phyloP scores from a whole-genome alignment of 2,888 invertebrate genomes.

The Acanthosepion esculentum region DNA sequence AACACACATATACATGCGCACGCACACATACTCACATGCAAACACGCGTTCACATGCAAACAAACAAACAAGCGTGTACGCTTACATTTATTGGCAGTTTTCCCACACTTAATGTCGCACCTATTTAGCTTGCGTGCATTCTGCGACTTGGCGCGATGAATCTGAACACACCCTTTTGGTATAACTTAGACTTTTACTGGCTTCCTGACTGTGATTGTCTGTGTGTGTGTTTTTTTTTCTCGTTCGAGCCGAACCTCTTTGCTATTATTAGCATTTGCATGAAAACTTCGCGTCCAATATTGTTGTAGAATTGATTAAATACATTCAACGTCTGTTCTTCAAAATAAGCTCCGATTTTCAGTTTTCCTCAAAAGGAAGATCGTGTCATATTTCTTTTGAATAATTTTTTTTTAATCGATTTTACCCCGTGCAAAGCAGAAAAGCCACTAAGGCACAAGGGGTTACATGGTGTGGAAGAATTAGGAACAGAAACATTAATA shows the following conservation, averaged over 20 bases:
- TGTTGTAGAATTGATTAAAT: not conserved
- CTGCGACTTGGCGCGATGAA: not conserved
- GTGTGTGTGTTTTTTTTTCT: not conserved
- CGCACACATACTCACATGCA: no score
- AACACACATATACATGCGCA: not conserved
- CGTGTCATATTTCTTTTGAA: not conserved
- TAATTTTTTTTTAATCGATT: not conserved
- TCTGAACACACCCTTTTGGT: not conserved
- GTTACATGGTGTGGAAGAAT: no score
- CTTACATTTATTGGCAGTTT: not conserved
- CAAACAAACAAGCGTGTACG: not conserved
- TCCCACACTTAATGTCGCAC: not conserved
- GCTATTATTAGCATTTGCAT: conserved; percentile 33
- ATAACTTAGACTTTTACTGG: not conserved
- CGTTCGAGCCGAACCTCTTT: not conserved
- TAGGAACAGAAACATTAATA: no score
- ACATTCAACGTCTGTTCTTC: not conserved
- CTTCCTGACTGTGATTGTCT: not conserved
- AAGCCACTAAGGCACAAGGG: no score
- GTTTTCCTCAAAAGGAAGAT: not conserved
- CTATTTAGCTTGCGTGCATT: not conserved
- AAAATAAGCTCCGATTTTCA: not conserved
- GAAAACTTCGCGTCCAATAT: not conserved
- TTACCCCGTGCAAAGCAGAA: no score
- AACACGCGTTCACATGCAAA: no score